Evolutionary conservation across 1,140 invertebrate genomes (phyloP), one percentile per base, ranked within the genome.

Genomic region (Drosophila lini): DNA sequence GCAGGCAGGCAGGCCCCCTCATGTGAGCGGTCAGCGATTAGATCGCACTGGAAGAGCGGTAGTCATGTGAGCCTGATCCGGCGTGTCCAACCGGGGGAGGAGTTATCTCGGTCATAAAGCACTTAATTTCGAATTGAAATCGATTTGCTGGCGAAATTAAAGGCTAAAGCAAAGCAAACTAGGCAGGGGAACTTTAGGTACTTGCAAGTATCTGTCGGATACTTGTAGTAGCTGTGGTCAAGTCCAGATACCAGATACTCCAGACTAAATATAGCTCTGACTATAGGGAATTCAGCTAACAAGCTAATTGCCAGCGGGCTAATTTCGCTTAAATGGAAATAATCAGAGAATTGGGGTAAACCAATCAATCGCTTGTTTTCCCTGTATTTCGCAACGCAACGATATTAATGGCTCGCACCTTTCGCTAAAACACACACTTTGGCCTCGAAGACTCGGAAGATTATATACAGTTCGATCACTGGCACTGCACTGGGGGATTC

Each of bases 381-480:
- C 42, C 44, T 28, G 25, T 50, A 61, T 61, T 61, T 61, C 45
- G 59, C 59, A 9, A 53, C 5, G n/a, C 7, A 50, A 28, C 40
- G 31, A 6, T 19, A 61, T 61, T 52, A 11, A 16, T 45, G 41
- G 19, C 11, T 16, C 50, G 19, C 50, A 32, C 16, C 41, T 15
- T 32, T 32, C n/a, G 25, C n/a, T 7, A 11, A 16, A 6, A 2
- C 45, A 42, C 16, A 13, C 19, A 25, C 45, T 28, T 38, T 15
- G 5, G 28, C 57, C 11, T 16, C 6, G 7, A n/a, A 53, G 45
- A 19, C 9, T 15, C 57, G 22, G 22, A 48, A 67, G 63, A 65
- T 69, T 69, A 67, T 69, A 36, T 65, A 52, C 61, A 55, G 62
- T n/a, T 69, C 47, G 62, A 69, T 69, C 65, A 67, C 47, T 68